A percentile compares a stretch with the other conserved stretches of the same genome.
Evolutionary conservation across 2,888 invertebrate genomes (phyloP).

Genomic region (Drosophila nr. perissopoda): DNA sequence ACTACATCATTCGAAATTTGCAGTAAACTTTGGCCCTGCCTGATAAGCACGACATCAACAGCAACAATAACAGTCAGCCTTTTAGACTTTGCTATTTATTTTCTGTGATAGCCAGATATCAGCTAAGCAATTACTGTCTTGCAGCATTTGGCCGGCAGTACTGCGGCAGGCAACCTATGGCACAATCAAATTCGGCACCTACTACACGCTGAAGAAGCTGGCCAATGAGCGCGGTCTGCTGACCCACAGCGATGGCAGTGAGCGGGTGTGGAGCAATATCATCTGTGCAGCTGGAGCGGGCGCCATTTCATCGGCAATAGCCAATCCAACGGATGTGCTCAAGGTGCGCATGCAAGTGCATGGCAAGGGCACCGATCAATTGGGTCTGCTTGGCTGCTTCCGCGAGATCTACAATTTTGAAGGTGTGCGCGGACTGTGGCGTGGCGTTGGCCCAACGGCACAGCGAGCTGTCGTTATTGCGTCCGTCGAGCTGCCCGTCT

Average conservation of each 20-base stretch:
- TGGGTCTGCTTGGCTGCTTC: slow-evolving; percentile 91
- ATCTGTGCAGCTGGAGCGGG: slow-evolving; percentile 90
- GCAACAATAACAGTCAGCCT: slow-evolving; percentile 46
- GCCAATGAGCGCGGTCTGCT: slow-evolving; percentile 86
- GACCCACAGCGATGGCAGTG: slow-evolving; percentile 85
- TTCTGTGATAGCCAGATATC: slow-evolving; percentile 31
- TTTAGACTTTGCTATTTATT: slow-evolving; percentile 57
- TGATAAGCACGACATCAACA: slow-evolving; percentile 47
- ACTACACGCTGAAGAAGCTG: slow-evolving; percentile 93
- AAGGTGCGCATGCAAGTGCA: slow-evolving; percentile 96
- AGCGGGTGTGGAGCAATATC: slow-evolving; percentile 89
- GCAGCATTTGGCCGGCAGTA: slow-evolving; percentile 95
- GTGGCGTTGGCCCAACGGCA: slow-evolving; percentile 95
- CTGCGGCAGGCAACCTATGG: slow-evolving; percentile 97
- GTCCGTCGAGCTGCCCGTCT: slow-evolving; percentile 96
- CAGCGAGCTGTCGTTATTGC: slow-evolving; percentile 97
- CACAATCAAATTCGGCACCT: slow-evolving; percentile 98
- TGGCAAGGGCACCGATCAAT: slow-evolving; percentile 87
- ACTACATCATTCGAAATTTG: slow-evolving; percentile 33
- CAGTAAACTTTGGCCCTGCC: slow-evolving; percentile 55
- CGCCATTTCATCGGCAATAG: slow-evolving; percentile 96
- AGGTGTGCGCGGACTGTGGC: slow-evolving; percentile 94
- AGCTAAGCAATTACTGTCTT: slow-evolving; percentile 20
- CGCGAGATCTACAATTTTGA: slow-evolving; percentile 92
- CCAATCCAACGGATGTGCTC: slow-evolving; percentile 97